Conservation (phyloP, 1,140 invertebrate genomes). For the Drosophila teissieri region DNA sequence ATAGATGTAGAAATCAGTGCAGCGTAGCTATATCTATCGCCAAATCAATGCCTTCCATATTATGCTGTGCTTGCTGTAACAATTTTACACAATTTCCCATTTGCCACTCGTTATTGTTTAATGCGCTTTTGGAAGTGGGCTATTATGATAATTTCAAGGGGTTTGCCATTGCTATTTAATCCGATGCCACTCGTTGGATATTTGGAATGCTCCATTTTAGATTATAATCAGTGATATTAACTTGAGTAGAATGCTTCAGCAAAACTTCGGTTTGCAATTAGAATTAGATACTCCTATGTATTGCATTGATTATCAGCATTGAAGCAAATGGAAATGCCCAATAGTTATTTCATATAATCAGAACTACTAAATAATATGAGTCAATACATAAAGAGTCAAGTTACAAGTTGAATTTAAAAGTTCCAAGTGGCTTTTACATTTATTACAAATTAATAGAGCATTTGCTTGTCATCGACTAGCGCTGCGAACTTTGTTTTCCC, state of each 20-base stretch:
- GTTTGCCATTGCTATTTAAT: slow-evolving; percentile 5
- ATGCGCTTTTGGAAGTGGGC: slow-evolving; percentile 31
- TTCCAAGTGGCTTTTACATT: not conserved
- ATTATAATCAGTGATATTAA: not conserved
- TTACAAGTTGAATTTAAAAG: not conserved
- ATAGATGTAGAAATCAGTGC: no score
- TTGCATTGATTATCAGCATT: not conserved
- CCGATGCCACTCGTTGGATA: not conserved
- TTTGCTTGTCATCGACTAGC: not conserved
- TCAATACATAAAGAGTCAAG: no score
- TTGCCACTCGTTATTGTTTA: slow-evolving; percentile 43
- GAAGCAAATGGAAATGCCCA: not conserved
- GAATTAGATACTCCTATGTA: no score
- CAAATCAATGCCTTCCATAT: slow-evolving; percentile 54
- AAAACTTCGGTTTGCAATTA: not conserved
- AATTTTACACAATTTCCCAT: slow-evolving; percentile 59
- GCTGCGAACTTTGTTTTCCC: not conserved
- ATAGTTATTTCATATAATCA: not conserved
- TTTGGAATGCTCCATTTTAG: not conserved
- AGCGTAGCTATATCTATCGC: slow-evolving; percentile 16
- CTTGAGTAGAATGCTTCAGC: no score
- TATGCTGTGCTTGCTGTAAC: slow-evolving; percentile 43
- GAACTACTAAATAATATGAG: not conserved
- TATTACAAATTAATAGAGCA: slow-evolving; percentile 9
- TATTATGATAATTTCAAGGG: slow-evolving; percentile 5